Percentiles rank a stretch among this genome's conserved stretches.
Conservation (phyloP, 2,888 invertebrate genomes). For the Julus scanicus region DNA sequence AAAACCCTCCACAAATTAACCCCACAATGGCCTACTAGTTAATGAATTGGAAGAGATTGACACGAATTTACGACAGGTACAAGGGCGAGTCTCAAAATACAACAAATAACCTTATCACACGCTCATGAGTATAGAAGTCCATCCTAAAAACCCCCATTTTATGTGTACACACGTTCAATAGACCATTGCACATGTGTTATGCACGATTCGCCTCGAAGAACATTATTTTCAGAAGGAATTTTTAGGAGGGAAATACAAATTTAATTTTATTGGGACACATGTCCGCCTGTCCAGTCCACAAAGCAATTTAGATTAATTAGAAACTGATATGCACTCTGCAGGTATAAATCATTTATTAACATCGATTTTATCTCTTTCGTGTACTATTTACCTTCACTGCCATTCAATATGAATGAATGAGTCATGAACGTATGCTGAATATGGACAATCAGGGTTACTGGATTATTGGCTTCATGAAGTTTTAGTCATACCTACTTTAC, state of each 20-base stretch:
- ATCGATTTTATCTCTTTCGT: conserved; percentile 12
- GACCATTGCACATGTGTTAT: neutral
- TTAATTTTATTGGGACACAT: neutral
- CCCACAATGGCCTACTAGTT: neutral
- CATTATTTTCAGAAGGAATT: neutral
- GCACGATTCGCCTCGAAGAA: neutral
- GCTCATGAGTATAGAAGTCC: neutral
- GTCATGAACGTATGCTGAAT: neutral
- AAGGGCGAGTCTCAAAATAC: neutral
- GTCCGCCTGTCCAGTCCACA: neutral
- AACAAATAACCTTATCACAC: neutral
- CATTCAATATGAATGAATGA: conserved; percentile 31
- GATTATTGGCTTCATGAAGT: neutral
- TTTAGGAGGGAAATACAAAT: neutral
- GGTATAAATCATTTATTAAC: neutral
- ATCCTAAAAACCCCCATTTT: neutral
- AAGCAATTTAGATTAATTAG: conserved; percentile 27
- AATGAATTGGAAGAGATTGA: conserved; percentile 27
- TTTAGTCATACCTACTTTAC: too few species aligned
- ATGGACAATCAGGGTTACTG: conserved; percentile 20
- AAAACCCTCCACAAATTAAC: neutral
- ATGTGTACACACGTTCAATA: neutral
- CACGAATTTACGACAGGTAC: conserved; percentile 23
- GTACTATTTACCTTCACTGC: conserved; percentile 11
- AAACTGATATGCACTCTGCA: neutral